These are phyloP conservation scores for Murina feae DNA, from an alignment of 2,113 vertebrate genomes.

Conservation along the genomic window DNA sequence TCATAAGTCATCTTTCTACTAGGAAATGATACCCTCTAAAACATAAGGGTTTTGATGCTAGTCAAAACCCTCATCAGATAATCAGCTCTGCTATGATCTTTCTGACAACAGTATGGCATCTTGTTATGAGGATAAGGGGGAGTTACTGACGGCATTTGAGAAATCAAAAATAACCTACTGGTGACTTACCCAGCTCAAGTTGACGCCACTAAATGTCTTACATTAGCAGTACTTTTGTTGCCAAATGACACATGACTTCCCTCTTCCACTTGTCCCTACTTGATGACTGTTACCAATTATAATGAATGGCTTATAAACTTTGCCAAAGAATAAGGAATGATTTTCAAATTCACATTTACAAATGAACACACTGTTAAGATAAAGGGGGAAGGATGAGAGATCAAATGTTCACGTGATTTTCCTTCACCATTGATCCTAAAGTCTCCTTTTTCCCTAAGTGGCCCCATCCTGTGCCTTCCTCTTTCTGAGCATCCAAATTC, in stretches of 20 bases:
- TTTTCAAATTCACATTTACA: neutral
- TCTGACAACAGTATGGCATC: neutral
- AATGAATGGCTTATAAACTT: neutral
- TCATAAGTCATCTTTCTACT: neutral
- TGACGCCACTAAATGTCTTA: neutral
- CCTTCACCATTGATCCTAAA: neutral
- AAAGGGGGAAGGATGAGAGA: neutral
- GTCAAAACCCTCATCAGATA: neutral
- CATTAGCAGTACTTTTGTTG: neutral
- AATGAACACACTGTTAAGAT: neutral
- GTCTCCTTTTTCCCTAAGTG: neutral
- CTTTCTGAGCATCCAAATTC: neutral
- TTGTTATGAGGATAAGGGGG: neutral
- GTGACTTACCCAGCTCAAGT: neutral
- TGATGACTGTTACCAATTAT: neutral
- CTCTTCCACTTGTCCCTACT: neutral
- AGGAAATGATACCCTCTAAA: neutral
- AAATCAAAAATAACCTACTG: neutral
- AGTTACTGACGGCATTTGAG: neutral
- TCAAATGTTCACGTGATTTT: neutral
- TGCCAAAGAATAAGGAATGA: neutral
- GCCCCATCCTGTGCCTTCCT: neutral
- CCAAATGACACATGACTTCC: neutral
- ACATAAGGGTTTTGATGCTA: neutral
- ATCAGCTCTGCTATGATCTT: neutral